Conservation (phyloP, 2,888 invertebrate genomes). For the Margaritifera margaritifera region DNA sequence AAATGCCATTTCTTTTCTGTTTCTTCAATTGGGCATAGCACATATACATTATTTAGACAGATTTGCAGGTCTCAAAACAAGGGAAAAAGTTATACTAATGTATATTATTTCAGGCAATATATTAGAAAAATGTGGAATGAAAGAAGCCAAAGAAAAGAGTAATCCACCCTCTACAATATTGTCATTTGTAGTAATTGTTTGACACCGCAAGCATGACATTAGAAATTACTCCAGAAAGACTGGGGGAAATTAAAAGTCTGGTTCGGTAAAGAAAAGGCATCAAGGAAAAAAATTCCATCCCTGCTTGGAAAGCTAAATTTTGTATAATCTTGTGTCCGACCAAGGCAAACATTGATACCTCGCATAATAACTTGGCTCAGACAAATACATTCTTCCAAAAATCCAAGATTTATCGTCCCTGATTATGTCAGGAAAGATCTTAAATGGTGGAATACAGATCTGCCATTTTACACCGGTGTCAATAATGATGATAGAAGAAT, state of each 20-base stretch:
- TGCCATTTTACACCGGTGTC: constrained; percentile 19
- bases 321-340: constrained; percentile 18
- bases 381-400: too few relatives aligned
- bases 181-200: constrained; percentile 2
- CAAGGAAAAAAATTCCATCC: too few relatives aligned
- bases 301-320: constrained; percentile 24
- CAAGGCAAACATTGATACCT: constrained; percentile 9
- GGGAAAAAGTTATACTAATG: constrained; percentile 3
- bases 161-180: constrained; percentile 4
- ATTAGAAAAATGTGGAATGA: background rate
- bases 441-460: constrained; percentile 18
- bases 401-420: too few relatives aligned
- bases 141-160: constrained; percentile 4
- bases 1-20: too few relatives aligned
- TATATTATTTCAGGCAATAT: background rate
- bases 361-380: constrained; percentile 14
- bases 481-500: constrained; percentile 14
- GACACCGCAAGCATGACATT: constrained; percentile 6
- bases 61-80: constrained; percentile 3
- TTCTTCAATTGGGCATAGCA: background rate
- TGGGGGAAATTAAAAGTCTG: too few relatives aligned
- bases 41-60: background rate
- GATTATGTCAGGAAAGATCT: too few relatives aligned
- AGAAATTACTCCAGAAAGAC: too few relatives aligned
- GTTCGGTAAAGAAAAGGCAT: too few relatives aligned